phyloP scores from a whole-genome alignment of 2,113 vertebrate species.

The Zeus faber region DNA sequence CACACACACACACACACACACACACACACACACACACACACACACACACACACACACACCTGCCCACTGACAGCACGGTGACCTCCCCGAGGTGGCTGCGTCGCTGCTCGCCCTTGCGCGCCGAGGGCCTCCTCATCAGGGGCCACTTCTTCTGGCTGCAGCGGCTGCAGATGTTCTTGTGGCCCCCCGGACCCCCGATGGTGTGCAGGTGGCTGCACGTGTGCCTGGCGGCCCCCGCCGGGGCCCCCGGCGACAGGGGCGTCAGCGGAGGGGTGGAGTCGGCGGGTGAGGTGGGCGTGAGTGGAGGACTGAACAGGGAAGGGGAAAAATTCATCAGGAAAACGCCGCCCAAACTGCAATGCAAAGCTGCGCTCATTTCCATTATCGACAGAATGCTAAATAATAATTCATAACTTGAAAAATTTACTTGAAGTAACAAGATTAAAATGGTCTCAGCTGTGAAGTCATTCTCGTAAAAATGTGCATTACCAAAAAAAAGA shows the following conservation, averaged over 20 bases:
- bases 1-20: background rate
- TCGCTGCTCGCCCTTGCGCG: constrained; percentile 69
- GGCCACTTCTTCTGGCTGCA: constrained; percentile 93
- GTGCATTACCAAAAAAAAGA: too few relatives aligned
- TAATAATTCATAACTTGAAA: too few relatives aligned
- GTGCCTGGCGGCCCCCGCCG: constrained; percentile 77
- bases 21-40: constrained; percentile 3
- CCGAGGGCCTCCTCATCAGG: constrained; percentile 73
- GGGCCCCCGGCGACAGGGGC: constrained; percentile 57
- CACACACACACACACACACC: constrained; percentile 68
- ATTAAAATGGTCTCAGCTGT: too few relatives aligned
- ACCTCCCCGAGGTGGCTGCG: constrained; percentile 80
- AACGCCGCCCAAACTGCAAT: too few relatives aligned
- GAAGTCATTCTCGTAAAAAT: too few relatives aligned
- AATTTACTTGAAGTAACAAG: too few relatives aligned
- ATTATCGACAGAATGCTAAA: too few relatives aligned
- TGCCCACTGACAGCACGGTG: constrained; percentile 93
- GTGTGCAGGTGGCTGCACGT: constrained; percentile 91
- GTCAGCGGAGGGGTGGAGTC: constrained; percentile 73
- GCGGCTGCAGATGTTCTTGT: constrained; percentile 84
- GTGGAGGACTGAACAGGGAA: constrained; percentile 63
- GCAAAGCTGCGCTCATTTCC: too few relatives aligned
- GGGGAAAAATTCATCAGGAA: background rate
- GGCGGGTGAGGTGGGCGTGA: constrained; percentile 76
- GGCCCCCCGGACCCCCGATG: constrained; percentile 77